Conservation (phyloP, 2,888 invertebrate species). For the Dynastes tityus region DNA sequence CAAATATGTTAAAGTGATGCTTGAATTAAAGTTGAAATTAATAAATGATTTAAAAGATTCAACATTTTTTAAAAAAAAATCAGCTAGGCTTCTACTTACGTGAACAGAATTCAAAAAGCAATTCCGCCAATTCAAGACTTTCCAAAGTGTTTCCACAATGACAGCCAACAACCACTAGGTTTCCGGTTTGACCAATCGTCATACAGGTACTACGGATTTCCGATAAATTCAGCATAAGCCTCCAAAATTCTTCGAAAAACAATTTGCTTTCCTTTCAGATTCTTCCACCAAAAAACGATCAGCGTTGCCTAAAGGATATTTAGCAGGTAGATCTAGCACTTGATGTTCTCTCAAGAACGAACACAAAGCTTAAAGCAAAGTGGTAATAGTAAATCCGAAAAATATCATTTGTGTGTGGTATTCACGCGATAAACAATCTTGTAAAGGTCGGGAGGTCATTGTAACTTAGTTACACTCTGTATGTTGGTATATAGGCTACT, state of each 20-base stretch:
- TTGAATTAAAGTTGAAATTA: too few species aligned
- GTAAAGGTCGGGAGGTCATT: not conserved
- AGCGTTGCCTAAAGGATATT: too few species aligned
- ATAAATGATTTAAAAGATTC: too few species aligned
- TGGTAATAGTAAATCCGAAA: not conserved
- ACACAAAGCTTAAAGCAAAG: not conserved
- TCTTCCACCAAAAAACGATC: not conserved
- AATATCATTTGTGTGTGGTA: not conserved
- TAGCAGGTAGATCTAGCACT: too few species aligned
- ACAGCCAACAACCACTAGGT: not conserved
- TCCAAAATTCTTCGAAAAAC: not conserved
- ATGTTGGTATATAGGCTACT: not conserved
- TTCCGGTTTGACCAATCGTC: slow-evolving; percentile 26
- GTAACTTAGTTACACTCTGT: slow-evolving; percentile 7
- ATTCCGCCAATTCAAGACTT: slow-evolving; percentile 25
- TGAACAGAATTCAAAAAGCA: slow-evolving; percentile 34
- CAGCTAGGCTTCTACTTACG: not conserved
- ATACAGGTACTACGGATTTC: slow-evolving; percentile 25
- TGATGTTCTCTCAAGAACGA: too few species aligned
- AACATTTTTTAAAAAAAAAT: too few species aligned
- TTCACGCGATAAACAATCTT: not conserved
- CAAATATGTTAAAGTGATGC: too few species aligned
- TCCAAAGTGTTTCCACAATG: slow-evolving; percentile 11
- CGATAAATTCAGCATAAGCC: slow-evolving; percentile 32
- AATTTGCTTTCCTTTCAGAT: not conserved